A percentile compares a stretch with the other conserved stretches of the same genome.
phyloP scores from a whole-genome alignment of 2,888 invertebrate genomes.

The Phytoseiulus persimilis region DNA sequence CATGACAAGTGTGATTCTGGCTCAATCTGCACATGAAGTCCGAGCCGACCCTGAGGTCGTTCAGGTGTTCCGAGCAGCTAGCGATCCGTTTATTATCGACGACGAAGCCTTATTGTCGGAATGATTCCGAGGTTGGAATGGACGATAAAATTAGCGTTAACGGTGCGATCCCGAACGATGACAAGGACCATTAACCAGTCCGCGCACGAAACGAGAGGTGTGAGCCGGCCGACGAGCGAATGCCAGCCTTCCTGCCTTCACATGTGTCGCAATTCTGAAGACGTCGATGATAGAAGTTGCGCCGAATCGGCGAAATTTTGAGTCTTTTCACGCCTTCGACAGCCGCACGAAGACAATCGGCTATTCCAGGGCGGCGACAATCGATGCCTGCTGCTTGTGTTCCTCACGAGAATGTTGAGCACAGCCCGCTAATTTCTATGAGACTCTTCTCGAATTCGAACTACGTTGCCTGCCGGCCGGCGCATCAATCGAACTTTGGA shows the following conservation, averaged over 20 bases:
- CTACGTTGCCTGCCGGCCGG: neutral
- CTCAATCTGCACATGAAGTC: neutral
- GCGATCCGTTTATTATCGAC: neutral
- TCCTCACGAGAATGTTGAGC: neutral
- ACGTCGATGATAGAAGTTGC: constrained; percentile 5
- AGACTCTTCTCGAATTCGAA: neutral
- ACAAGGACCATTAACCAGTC: constrained; percentile 5
- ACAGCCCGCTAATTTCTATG: neutral
- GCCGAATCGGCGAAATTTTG: neutral
- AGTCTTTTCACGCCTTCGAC: neutral
- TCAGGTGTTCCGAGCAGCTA: neutral
- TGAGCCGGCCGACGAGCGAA: neutral
- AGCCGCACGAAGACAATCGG: neutral
- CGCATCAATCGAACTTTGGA: neutral
- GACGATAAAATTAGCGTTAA: neutral
- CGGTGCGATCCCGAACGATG: neutral
- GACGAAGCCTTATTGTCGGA: neutral
- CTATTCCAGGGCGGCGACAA: neutral
- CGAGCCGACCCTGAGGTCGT: neutral
- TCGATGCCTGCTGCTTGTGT: neutral
- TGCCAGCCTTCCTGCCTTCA: neutral
- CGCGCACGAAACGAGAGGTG: neutral
- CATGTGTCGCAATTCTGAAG: neutral
- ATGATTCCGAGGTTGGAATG: neutral
- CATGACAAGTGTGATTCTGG: neutral